These are phyloP conservation scores for Caligus rogercresseyi DNA, from an alignment of 1,140 invertebrate species.

Conservation along the genomic window DNA sequence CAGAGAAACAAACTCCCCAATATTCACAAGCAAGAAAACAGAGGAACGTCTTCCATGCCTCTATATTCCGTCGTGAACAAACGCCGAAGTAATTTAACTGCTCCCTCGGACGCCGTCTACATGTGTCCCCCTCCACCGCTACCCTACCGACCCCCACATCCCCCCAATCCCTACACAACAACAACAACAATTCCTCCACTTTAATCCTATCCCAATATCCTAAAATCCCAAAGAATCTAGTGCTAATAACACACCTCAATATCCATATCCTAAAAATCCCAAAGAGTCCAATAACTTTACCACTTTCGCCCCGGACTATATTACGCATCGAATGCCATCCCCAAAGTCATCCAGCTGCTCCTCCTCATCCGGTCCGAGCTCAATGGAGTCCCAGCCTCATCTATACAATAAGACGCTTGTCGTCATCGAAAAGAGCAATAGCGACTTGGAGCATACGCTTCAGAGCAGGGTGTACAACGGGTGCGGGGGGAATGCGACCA, in stretches of 20 bases:
- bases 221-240: too few species aligned
- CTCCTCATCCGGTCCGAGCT: constrained; percentile 10
- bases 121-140: background rate
- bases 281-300: too few species aligned
- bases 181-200: background rate
- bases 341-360: background rate
- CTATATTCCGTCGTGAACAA: background rate
- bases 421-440: constrained; percentile 19
- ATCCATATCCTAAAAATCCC: too few species aligned
- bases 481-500: background rate
- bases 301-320: too few species aligned
- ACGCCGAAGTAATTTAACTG: background rate
- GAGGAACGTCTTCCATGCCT: background rate
- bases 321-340: too few species aligned
- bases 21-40: background rate
- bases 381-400: constrained; percentile 5
- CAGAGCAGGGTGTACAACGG: background rate
- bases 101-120: background rate
- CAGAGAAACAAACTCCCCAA: background rate
- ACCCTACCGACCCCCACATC: background rate
- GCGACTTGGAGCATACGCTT: constrained; percentile 14
- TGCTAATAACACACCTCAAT: too few species aligned
- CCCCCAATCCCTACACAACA: background rate
- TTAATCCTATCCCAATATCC: too few species aligned
- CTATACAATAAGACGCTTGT: constrained; percentile 15